Evolutionary conservation across 2,888 invertebrate species (phyloP).

Genomic region (Euproctis similis): DNA sequence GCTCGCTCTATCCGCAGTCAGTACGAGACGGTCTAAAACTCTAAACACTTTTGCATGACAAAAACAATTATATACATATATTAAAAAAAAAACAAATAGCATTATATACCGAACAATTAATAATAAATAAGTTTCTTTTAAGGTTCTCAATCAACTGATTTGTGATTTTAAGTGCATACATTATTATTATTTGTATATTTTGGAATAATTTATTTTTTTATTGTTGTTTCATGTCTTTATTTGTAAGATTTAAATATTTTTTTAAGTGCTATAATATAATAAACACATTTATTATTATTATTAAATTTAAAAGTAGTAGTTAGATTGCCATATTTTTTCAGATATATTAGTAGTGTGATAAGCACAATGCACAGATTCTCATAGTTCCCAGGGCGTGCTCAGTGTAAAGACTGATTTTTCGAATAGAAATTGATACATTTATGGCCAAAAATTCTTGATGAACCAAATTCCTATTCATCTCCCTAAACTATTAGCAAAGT

Average conservation of each 20-base stretch:
- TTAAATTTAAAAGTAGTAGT: constrained; percentile 6
- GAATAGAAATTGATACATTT: constrained; percentile 25
- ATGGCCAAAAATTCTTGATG: constrained; percentile 19
- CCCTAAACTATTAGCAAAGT: constrained; percentile 11
- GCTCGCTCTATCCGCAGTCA: constrained; percentile 94
- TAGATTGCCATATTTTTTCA: constrained; percentile 20
- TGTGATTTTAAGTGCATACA: constrained; percentile 35
- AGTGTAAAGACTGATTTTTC: constrained; percentile 70
- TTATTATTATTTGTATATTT: constrained; percentile 31
- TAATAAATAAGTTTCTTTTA: constrained; percentile 4
- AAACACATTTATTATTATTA: constrained; percentile 5
- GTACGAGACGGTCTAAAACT: constrained; percentile 92
- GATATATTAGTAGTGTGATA: constrained; percentile 10
- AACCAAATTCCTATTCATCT: constrained; percentile 33
- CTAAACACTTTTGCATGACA: too few species aligned
- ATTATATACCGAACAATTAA: constrained; percentile 12
- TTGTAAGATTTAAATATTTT: constrained; percentile 24
- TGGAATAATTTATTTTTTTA: constrained; percentile 34
- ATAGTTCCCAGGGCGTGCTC: constrained; percentile 45
- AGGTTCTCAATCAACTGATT: constrained; percentile 7
- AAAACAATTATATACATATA: constrained; percentile 21
- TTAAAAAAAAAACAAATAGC: constrained; percentile 11
- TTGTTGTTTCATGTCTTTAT: constrained; percentile 26
- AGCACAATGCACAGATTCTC: constrained; percentile 35
- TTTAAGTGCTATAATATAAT: constrained; percentile 15